Evolutionary conservation across 2,888 invertebrate species (phyloP), one percentile per base, ranked within the genome.

Genomic region (Apotomis betuletana): DNA sequence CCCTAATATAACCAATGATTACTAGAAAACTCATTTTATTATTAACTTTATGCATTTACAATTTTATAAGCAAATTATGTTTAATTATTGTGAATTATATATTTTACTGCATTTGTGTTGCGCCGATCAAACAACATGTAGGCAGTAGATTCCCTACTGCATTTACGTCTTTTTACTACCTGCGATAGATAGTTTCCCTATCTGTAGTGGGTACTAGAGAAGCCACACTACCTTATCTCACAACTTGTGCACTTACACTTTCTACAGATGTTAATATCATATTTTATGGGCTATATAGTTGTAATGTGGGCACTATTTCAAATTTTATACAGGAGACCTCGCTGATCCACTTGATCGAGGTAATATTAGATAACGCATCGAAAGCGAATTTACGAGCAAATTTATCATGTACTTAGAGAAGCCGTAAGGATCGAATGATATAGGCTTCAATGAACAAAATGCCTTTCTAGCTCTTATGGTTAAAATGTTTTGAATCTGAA

Each of bases 201-300:
- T 69, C 41, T 63, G 57, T 15, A 63, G 41, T 41, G 6, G 41
- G 41, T 41, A 41, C 51, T 52, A 52, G 46, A 46, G 10, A 70
- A 46, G 52, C 59, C 38, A n/a, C 12, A 44, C 38, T 44, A 13
- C 58, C 44, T 64, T 70, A 64, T 64, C 55, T 58, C 44, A 60
- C 46, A 59, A 63, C 59, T 70, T 60, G 46, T 54, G 59, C 64
- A 65, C 54, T 70, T 54, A 64, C 55, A 36, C 59, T 70, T 70
- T 70, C 59, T 52, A 70, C 13, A 36, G n/a, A 44, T 15, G 27
- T 70, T 60, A 63, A 60, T 49, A 64, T n/a, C 63, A 15, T 57
- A 15, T 64, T 52, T n/a, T 70, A 41, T 60, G 10, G 12, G 13
- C 49, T 61, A 60, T 44, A 10, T 49, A 49, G 10, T 49, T 49